Evolutionary conservation across 2,888 invertebrate genomes (phyloP).

Genomic region (Agrochola lychnidis): DNA sequence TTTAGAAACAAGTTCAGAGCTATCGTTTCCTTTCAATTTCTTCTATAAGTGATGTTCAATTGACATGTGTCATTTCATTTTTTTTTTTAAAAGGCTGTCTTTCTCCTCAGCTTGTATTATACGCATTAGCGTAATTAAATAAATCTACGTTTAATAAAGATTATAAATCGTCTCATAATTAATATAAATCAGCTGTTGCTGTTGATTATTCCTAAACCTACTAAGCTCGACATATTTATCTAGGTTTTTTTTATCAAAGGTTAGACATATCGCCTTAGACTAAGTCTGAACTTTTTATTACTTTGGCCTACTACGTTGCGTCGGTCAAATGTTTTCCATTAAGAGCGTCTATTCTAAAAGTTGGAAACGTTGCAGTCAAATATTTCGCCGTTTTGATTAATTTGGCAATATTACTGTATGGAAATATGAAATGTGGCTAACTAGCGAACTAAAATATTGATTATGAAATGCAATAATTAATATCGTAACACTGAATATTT

Average conservation of each 20-base stretch:
- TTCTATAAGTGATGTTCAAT: not conserved
- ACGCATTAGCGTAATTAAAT: not conserved
- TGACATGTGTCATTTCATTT: not conserved
- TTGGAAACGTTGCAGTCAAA: too few relatives aligned
- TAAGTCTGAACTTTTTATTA: not conserved
- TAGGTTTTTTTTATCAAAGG: not conserved
- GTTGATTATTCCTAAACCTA: too few relatives aligned
- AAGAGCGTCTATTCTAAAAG: too few relatives aligned
- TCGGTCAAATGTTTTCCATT: conserved; percentile 4
- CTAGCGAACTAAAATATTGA: too few relatives aligned
- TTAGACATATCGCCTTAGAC: not conserved
- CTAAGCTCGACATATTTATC: not conserved
- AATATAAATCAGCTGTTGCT: too few relatives aligned
- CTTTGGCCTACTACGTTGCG: not conserved
- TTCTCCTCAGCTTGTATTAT: not conserved
- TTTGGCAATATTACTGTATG: too few relatives aligned
- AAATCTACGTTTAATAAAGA: not conserved
- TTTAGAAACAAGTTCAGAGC: not conserved
- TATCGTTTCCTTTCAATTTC: not conserved
- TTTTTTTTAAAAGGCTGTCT: not conserved
- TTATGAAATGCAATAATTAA: too few relatives aligned
- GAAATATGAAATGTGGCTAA: too few relatives aligned
- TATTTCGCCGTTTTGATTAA: too few relatives aligned
- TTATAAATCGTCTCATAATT: too few relatives aligned
- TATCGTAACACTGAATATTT: too few relatives aligned